These are phyloP conservation scores for Eupithecia inturbata DNA, from an alignment of 2,888 invertebrate genomes.

Conservation along the genomic window DNA sequence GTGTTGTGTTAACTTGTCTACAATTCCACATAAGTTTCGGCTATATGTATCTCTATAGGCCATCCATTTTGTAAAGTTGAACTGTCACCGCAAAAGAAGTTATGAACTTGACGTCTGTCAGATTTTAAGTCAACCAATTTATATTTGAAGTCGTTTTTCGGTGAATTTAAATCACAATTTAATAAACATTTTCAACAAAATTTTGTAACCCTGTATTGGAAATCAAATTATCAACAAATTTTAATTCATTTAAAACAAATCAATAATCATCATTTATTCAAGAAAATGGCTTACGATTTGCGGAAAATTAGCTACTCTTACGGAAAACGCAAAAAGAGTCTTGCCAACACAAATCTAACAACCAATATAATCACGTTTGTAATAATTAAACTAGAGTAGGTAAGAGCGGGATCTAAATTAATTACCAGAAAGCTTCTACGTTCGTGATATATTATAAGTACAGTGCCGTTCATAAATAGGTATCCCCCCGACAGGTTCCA, in stretches of 20 bases:
- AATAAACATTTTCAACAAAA: too few relatives aligned
- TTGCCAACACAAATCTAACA: too few relatives aligned
- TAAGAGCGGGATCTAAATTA: not conserved
- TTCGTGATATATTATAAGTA: not conserved
- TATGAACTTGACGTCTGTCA: not conserved
- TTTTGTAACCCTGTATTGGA: too few relatives aligned
- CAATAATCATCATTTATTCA: too few relatives aligned
- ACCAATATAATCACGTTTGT: too few relatives aligned
- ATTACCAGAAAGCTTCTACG: not conserved
- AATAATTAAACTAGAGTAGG: too few relatives aligned
- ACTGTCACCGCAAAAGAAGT: not conserved
- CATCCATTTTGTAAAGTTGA: not conserved
- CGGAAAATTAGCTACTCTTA: too few relatives aligned
- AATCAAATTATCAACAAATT: too few relatives aligned
- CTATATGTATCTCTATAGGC: not conserved
- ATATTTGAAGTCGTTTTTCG: not conserved
- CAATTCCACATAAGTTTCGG: not conserved
- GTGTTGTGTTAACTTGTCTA: not conserved
- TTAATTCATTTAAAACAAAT: too few relatives aligned
- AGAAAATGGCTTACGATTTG: too few relatives aligned
- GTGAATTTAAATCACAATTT: not conserved
- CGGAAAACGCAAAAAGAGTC: too few relatives aligned
- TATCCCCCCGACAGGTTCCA: not conserved
- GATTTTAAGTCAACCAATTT: not conserved
- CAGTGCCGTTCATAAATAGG: not conserved